Evolutionary conservation across 64 coral and sea anemone genomes (phyloP).

Genomic region (Pocillopora damicornis): DNA sequence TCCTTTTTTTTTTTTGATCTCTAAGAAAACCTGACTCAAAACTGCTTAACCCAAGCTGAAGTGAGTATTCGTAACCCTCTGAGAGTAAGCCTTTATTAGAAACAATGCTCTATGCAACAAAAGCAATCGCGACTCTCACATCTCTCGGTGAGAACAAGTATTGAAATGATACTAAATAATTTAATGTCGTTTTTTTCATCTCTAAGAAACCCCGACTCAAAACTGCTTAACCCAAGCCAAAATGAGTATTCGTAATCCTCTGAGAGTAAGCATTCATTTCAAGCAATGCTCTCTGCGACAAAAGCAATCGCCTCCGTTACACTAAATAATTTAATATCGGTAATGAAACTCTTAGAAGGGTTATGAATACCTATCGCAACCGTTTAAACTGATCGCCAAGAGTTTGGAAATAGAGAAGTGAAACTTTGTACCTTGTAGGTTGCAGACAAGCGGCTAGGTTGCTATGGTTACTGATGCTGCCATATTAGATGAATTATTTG

Average conservation of each 20-base stretch:
- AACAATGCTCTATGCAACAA: background rate
- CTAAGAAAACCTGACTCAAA: background rate
- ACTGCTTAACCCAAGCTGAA: background rate
- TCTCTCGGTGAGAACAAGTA: no score
- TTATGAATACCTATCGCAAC: background rate
- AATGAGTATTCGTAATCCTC: conserved; percentile 1
- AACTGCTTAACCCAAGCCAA: background rate
- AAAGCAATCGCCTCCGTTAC: background rate
- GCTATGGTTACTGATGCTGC: background rate
- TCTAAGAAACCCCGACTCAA: background rate
- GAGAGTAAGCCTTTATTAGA: background rate
- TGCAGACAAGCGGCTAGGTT: background rate
- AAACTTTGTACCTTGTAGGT: background rate
- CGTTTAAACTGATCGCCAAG: background rate
- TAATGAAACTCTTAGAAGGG: background rate
- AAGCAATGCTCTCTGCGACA: background rate
- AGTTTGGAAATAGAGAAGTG: background rate
- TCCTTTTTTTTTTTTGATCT: background rate
- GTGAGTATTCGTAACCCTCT: background rate
- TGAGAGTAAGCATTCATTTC: background rate
- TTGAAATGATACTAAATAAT: no score
- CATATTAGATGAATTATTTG: background rate
- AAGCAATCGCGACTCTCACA: background rate
- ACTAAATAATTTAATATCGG: background rate
- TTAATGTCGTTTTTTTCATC: no score